Base-by-base conservation (phyloP, 2,888 invertebrate genomes). In the Plagodis pulveraria region DNA sequence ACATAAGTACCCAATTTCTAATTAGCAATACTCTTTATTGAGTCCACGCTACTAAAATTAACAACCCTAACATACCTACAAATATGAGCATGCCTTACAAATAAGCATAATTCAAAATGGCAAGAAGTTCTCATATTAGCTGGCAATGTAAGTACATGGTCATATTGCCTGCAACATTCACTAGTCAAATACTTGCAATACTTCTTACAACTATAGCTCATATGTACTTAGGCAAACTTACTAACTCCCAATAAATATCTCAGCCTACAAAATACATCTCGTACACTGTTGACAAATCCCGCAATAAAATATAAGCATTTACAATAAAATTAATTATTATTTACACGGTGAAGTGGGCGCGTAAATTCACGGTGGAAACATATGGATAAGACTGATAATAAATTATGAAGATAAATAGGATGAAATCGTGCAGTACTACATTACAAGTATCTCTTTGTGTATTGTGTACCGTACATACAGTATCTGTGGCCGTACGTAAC, bases 281-380 rank as follows among this genome's bases (percentile, higher is more conserved):
- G 83, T 86, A 80, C 86, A 83, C 88, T 91, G 92, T 91, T 92
- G 92, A 92, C 92, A 92, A 92, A 92, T 92, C 92, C 91, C 80
- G 91, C 84, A 91, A 92, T 92, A 92, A 92, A 92, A 91, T 92
- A 92, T 92, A 92, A 91, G 90, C 92, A 91, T 89, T 92, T 91
- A 92, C 92, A 92, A 92, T 92, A 92, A 92, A 91, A 92, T 92
- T 92, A 92, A 92, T 92, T 92, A 92, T 92, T 92, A 92, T 92
- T 92, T 92, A 92, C 92, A 92, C 89, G 91, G 87, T 82, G 76
- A 80, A 78, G 84, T 84, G 88, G 86, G 87, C 89, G 84, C 83
- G 81, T 77, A 84, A 76, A 73, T 71, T 72, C 51, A 65, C 62
- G 81, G 62, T 60, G 64, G 74, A 43, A 61, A 72, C 46, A 41